phyloP scores from a whole-genome alignment of 1,140 invertebrate species.

The Fopius arisanus region DNA sequence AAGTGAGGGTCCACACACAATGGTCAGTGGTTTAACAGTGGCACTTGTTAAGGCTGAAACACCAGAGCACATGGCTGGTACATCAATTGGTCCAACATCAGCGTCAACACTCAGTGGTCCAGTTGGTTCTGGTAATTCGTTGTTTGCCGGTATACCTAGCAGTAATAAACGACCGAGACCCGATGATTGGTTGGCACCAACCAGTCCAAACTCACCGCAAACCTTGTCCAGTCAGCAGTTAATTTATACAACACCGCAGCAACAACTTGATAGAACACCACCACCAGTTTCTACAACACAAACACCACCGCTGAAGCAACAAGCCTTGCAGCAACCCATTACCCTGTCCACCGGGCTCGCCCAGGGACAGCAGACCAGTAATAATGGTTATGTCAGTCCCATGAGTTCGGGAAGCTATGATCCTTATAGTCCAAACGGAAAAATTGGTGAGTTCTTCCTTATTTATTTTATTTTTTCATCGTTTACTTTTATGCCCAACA shows the following conservation, averaged over 20 bases:
- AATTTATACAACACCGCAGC: conserved; percentile 69
- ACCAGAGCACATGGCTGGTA: conserved; percentile 51
- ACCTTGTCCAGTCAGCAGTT: conserved; percentile 64
- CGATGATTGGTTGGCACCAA: conserved; percentile 71
- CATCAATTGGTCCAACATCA: conserved; percentile 41
- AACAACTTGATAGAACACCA: conserved; percentile 62
- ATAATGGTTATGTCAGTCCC: conserved; percentile 83
- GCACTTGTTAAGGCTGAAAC: conserved; percentile 54
- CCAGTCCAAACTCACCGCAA: conserved; percentile 68
- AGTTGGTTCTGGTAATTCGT: conserved; percentile 41
- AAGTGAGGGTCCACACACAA: conserved; percentile 34
- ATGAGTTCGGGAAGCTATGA: conserved; percentile 85
- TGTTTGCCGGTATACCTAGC: conserved; percentile 49
- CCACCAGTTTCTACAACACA: background rate
- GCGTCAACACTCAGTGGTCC: conserved; percentile 39
- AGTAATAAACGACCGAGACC: conserved; percentile 58
- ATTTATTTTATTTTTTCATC: background rate
- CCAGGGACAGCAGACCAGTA: conserved; percentile 69
- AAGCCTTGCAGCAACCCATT: conserved; percentile 36
- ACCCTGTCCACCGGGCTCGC: conserved; percentile 57
- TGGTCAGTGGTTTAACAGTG: conserved; percentile 38
- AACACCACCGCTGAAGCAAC: conserved; percentile 21
- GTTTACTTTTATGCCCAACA: too few species aligned
- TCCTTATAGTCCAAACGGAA: conserved; percentile 85
- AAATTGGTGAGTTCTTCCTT: conserved; percentile 78